These are phyloP conservation scores for Euglossa dilemma DNA, from an alignment of 1,140 invertebrate genomes.

Conservation along the genomic window DNA sequence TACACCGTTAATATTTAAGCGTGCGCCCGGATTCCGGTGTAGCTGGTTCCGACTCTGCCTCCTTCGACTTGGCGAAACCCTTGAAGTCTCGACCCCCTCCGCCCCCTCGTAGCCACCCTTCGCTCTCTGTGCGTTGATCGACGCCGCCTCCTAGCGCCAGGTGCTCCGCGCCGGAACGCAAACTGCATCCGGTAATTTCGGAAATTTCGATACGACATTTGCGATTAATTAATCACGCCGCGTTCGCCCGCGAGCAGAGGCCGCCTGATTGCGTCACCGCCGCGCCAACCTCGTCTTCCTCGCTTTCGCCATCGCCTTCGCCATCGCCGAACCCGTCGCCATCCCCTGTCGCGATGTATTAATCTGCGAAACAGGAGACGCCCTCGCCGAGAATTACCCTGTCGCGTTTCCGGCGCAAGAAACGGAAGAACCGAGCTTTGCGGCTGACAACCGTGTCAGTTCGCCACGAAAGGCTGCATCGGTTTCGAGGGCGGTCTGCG, in stretches of 20 bases:
- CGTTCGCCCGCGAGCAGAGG: slow-evolving; percentile 9
- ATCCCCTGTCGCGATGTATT: neutral
- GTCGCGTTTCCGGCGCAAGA: slow-evolving; percentile 29
- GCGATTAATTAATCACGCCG: slow-evolving; percentile 65
- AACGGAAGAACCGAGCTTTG: slow-evolving; percentile 23
- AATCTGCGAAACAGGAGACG: slow-evolving; percentile 15
- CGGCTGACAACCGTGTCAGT: slow-evolving; percentile 7
- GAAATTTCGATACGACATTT: slow-evolving; percentile 66
- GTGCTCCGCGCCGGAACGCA: slow-evolving; percentile 53
- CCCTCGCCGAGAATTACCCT: neutral
- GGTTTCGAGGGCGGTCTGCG: neutral
- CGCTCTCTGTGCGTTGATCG: slow-evolving; percentile 51
- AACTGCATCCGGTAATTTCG: slow-evolving; percentile 63
- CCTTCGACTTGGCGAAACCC: slow-evolving; percentile 64
- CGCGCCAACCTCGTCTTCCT: neutral
- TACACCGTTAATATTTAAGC: slow-evolving; percentile 73
- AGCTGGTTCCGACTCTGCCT: slow-evolving; percentile 32
- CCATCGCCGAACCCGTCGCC: too few species aligned
- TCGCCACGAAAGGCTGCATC: too few species aligned
- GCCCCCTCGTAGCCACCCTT: neutral
- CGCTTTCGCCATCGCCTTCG: neutral
- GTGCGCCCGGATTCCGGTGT: slow-evolving; percentile 51
- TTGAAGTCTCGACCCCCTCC: slow-evolving; percentile 39
- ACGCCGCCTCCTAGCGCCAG: slow-evolving; percentile 56
- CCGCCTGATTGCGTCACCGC: slow-evolving; percentile 13